phyloP scores from a whole-genome alignment of 2,113 vertebrate genomes.

The Girardinichthys multiradiatus region DNA sequence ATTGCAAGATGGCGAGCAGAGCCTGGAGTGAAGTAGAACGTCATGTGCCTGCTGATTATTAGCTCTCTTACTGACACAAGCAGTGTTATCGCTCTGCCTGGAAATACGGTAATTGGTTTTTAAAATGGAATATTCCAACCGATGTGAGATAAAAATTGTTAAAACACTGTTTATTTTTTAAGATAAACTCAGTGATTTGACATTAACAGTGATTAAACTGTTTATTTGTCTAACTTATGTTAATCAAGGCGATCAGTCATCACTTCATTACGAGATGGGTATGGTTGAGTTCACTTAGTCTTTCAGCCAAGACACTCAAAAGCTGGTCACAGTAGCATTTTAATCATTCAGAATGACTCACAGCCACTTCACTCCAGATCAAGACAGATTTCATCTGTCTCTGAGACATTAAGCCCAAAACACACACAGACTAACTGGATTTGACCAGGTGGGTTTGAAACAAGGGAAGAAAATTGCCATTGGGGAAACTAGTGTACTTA shows the following conservation, averaged over 20 bases:
- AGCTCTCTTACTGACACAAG: conserved; percentile 18
- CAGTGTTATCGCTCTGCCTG: conserved; percentile 10
- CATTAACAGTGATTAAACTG: conserved; percentile 64
- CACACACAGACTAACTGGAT: conserved; percentile 10
- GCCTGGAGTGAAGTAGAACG: conserved; percentile 16
- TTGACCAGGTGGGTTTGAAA: conserved; percentile 43
- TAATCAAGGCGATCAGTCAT: conserved; percentile 65
- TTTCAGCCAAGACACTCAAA: conserved; percentile 61
- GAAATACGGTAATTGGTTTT: conserved; percentile 14
- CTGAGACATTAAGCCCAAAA: conserved; percentile 32
- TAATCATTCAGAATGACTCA: conserved; percentile 74
- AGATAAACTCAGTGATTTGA: conserved; percentile 56
- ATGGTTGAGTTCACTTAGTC: conserved; percentile 49
- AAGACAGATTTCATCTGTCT: conserved; percentile 59
- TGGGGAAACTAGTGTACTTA: conserved; percentile 52
- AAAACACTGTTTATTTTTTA: conserved; percentile 34
- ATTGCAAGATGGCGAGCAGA: conserved; percentile 4
- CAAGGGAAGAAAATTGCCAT: conserved; percentile 45
- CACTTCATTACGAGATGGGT: conserved; percentile 54
- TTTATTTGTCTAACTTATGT: conserved; percentile 64
- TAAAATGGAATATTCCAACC: conserved; percentile 23
- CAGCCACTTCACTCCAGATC: conserved; percentile 67
- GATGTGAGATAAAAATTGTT: conserved; percentile 12
- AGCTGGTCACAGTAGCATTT: conserved; percentile 66
- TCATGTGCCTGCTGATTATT: conserved; percentile 15